These are phyloP conservation scores for Holothuria scabra DNA, from an alignment of 53 echinoderm and acorn worm genomes.

Conservation along the genomic window DNA sequence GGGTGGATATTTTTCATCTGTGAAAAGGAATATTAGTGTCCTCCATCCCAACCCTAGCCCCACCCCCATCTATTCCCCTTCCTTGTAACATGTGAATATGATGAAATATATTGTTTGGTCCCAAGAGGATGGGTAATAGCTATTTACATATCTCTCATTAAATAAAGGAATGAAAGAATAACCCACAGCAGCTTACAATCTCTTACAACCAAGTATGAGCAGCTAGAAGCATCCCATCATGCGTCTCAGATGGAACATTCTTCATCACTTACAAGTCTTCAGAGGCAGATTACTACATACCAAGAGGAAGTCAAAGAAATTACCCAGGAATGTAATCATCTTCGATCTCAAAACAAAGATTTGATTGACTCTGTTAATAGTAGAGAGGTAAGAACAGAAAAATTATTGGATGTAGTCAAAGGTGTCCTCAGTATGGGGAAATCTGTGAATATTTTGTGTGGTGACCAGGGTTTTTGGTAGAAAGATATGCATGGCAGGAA, in stretches of 20 bases:
- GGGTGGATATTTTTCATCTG: too few relatives aligned
- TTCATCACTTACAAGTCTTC: conserved; percentile 29
- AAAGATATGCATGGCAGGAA: too few relatives aligned
- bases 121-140: too few relatives aligned
- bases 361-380: conserved; percentile 58
- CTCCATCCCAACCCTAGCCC: too few relatives aligned
- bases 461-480: too few relatives aligned
- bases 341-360: conserved; percentile 53
- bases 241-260: conserved; percentile 47
- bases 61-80: too few relatives aligned
- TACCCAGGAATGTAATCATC: conserved; percentile 37
- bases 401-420: too few relatives aligned
- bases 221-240: conserved; percentile 53
- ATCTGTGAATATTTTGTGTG: too few relatives aligned
- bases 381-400: conserved; percentile 54
- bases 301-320: conserved; percentile 50
- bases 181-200: conserved; percentile 39
- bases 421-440: too few relatives aligned
- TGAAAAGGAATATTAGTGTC: too few relatives aligned
- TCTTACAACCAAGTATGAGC: conserved; percentile 62
- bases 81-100: too few relatives aligned
- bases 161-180: conserved; percentile 43
- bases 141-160: neutral
- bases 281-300: conserved; percentile 45
- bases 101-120: too few relatives aligned